Evolutionary conservation across 2,888 invertebrate genomes (phyloP).

Genomic region (Troides aeacus): DNA sequence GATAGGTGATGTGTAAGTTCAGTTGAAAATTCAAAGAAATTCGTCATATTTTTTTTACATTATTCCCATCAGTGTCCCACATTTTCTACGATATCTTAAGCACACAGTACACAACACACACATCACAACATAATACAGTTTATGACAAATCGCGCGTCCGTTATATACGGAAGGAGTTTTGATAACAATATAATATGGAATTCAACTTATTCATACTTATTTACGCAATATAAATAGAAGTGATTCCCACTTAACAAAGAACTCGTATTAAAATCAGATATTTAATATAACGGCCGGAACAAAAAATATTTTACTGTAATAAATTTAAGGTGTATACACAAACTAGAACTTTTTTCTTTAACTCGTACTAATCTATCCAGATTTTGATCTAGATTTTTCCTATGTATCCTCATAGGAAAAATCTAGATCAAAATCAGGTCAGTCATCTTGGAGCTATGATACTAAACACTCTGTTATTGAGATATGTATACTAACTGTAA

Average conservation of each 20-base stretch:
- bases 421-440: too few species aligned
- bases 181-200: background rate
- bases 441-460: too few species aligned
- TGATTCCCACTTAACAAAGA: background rate
- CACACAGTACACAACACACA: background rate
- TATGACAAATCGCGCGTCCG: slow-evolving; percentile 13
- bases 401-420: too few species aligned
- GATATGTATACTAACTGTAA: too few species aligned
- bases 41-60: background rate
- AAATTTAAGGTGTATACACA: too few species aligned
- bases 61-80: background rate
- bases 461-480: too few species aligned
- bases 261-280: too few species aligned
- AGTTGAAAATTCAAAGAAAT: background rate
- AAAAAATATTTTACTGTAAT: too few species aligned
- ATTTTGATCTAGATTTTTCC: too few species aligned
- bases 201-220: background rate
- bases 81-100: background rate
- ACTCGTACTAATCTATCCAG: too few species aligned
- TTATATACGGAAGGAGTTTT: background rate
- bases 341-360: too few species aligned
- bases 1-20: background rate
- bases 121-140: background rate
- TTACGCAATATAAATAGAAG: background rate
- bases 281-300: too few species aligned